Conservation (phyloP, 2,888 invertebrate species). For the Zelleria hepariella region DNA sequence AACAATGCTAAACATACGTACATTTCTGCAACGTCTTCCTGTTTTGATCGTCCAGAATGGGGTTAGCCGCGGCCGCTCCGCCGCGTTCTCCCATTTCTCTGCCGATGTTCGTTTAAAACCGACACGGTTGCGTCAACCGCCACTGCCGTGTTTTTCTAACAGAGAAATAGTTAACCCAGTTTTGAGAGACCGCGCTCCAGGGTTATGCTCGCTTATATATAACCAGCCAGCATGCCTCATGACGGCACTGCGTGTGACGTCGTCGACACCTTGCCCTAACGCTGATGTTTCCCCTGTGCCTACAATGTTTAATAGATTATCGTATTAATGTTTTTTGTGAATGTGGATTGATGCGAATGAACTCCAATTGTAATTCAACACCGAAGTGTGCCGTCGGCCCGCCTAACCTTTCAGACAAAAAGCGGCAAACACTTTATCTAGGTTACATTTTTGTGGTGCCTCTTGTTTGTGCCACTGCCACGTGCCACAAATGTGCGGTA, state of each 20-base stretch:
- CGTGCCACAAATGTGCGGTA: too few species aligned
- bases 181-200: conserved; percentile 21
- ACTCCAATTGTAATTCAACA: conserved; percentile 60
- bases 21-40: conserved; percentile 35
- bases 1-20: conserved; percentile 1
- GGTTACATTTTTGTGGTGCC: conserved; percentile 6
- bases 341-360: conserved; percentile 54
- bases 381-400: conserved; percentile 60
- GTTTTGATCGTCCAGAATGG: conserved; percentile 40
- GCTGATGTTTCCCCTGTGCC: background rate
- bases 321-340: background rate
- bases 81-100: background rate
- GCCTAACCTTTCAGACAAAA: conserved; percentile 58
- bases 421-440: conserved; percentile 20
- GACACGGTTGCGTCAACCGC: conserved; percentile 45
- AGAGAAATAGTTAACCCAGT: conserved; percentile 66
- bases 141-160: conserved; percentile 50
- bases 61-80: conserved; percentile 27
- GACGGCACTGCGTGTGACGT: background rate
- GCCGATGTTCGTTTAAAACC: background rate
- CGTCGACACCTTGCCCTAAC: background rate
- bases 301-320: background rate
- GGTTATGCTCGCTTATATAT: background rate
- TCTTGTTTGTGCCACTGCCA: conserved; percentile 13
- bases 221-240: background rate